These are phyloP conservation scores for Pyrochroa serraticornis DNA, from an alignment of 2,888 invertebrate species.

Conservation along the genomic window DNA sequence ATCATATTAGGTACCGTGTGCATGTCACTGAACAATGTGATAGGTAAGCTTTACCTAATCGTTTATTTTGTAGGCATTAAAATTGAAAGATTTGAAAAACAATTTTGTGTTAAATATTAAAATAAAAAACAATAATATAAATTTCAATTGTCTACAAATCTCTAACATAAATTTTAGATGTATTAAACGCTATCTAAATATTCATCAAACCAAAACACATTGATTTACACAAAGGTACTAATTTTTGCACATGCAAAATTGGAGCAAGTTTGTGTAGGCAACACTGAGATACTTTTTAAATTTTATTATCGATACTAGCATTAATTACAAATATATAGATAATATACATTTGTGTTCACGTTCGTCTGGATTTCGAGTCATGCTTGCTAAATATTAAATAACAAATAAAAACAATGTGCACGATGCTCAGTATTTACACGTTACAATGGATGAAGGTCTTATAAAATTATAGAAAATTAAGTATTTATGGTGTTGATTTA, in stretches of 20 bases:
- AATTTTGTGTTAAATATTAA: slow-evolving; percentile 42
- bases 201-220: slow-evolving; percentile 49
- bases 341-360: slow-evolving; percentile 51
- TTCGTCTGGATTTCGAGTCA: slow-evolving; percentile 35
- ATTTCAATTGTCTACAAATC: slow-evolving; percentile 53
- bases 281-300: slow-evolving; percentile 51
- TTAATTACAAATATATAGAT: slow-evolving; percentile 54
- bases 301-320: slow-evolving; percentile 44
- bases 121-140: slow-evolving; percentile 53
- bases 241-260: slow-evolving; percentile 51
- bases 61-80: slow-evolving; percentile 24
- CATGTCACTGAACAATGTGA: slow-evolving; percentile 25
- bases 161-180: slow-evolving; percentile 51
- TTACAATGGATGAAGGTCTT: slow-evolving; percentile 27
- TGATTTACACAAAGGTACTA: slow-evolving; percentile 54
- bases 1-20: slow-evolving; percentile 14
- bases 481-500: slow-evolving; percentile 32
- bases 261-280: slow-evolving; percentile 54
- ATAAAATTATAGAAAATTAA: slow-evolving; percentile 39
- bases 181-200: slow-evolving; percentile 49
- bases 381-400: slow-evolving; percentile 53
- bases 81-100: slow-evolving; percentile 19
- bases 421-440: slow-evolving; percentile 43
- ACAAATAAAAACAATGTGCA: slow-evolving; percentile 52
- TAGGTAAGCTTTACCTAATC: slow-evolving; percentile 23